Evolutionary conservation across 2,888 invertebrate genomes (phyloP).

Genomic region (Oasisia sp.): DNA sequence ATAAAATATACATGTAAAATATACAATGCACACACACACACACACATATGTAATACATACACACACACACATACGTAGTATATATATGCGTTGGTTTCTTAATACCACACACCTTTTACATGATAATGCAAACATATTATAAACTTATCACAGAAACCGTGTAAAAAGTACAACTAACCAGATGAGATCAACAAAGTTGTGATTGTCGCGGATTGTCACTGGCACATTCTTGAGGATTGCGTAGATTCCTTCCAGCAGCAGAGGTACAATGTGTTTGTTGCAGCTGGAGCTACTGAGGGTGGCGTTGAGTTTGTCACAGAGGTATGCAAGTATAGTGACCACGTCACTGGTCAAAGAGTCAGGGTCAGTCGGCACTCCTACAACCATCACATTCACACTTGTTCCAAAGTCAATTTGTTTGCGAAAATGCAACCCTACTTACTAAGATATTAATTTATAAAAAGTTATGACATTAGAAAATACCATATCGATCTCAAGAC

Average conservation of each 20-base stretch:
- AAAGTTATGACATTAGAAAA: not conserved
- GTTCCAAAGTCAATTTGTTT: too few species aligned
- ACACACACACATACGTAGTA: not conserved
- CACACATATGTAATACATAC: not conserved
- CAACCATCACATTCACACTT: not conserved
- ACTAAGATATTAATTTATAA: too few species aligned
- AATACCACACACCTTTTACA: not conserved
- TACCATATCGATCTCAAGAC: not conserved
- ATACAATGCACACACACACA: too few species aligned
- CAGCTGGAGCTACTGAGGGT: slow-evolving; percentile 7
- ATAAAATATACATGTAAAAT: not conserved
- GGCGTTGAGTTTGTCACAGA: slow-evolving; percentile 79
- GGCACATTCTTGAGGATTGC: slow-evolving; percentile 78
- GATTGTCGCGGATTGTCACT: slow-evolving; percentile 46
- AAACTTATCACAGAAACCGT: not conserved
- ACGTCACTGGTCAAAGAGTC: slow-evolving; percentile 73
- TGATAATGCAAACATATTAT: not conserved
- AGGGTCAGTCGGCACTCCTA: slow-evolving; percentile 25
- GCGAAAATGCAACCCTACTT: too few species aligned
- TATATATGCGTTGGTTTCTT: not conserved
- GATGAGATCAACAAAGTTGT: slow-evolving; percentile 59
- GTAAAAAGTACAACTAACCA: slow-evolving; percentile 54
- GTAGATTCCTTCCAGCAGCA: slow-evolving; percentile 86
- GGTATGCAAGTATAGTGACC: slow-evolving; percentile 71
- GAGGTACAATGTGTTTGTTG: slow-evolving; percentile 72